phyloP scores from a whole-genome alignment of 30 jellyfish, hydroid and myxozoan species.

The Hydra vulgaris region DNA sequence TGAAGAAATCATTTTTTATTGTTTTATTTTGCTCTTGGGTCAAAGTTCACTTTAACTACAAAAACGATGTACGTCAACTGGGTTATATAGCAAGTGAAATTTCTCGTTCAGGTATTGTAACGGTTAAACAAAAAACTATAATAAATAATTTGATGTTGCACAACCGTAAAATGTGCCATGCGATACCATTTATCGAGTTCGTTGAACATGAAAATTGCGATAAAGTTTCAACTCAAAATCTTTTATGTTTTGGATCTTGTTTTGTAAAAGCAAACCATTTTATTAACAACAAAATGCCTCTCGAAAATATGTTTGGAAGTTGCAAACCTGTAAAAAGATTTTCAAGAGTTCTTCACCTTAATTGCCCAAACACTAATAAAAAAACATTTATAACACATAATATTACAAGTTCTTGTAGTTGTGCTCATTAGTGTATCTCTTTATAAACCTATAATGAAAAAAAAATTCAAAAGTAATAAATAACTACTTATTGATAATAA shows the following conservation, averaged over 20 bases:
- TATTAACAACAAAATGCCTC: not conserved
- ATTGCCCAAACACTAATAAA: not conserved
- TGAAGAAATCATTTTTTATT: not conserved
- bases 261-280: not conserved
- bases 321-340: not conserved
- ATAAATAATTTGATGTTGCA: not conserved
- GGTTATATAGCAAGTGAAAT: not conserved
- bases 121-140: not conserved
- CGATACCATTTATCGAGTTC: not conserved
- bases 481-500: too few species aligned
- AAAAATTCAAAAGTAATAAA: too few species aligned
- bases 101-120: not conserved
- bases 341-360: not conserved
- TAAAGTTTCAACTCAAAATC: not conserved
- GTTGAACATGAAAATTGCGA: not conserved
- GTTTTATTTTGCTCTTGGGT: not conserved
- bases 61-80: not conserved
- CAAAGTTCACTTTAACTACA: not conserved
- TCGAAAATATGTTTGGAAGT: not conserved
- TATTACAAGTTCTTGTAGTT: not conserved
- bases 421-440: not conserved
- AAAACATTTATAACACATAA: not conserved
- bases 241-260: not conserved
- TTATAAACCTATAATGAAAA: too few species aligned
- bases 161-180: not conserved